phyloP scores from a whole-genome alignment of 1,140 invertebrate genomes.

The Nebria ingens region DNA sequence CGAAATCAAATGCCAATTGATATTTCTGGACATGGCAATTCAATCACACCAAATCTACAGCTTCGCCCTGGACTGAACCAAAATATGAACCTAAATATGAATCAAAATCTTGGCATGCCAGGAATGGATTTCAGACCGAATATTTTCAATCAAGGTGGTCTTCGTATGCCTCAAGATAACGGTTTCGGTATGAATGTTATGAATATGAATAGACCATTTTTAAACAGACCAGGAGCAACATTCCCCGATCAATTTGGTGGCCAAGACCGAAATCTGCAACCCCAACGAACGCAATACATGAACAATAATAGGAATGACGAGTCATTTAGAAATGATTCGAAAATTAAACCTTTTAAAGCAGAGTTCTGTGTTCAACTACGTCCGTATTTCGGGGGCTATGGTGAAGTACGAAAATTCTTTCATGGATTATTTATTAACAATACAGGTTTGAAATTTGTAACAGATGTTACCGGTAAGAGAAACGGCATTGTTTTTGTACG shows the following conservation, averaged over 20 bases:
- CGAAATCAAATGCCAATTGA: background rate
- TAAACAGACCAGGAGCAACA: background rate
- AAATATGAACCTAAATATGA: conserved; percentile 4
- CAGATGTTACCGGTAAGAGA: conserved; percentile 64
- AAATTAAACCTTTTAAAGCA: background rate
- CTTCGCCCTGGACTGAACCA: background rate
- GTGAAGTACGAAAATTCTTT: conserved; percentile 73
- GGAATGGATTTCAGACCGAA: background rate
- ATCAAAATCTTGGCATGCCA: conserved; percentile 4
- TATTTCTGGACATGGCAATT: background rate
- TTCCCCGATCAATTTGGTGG: background rate
- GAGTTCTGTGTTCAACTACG: conserved; percentile 56
- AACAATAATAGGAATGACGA: background rate
- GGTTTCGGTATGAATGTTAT: background rate
- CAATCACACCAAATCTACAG: background rate
- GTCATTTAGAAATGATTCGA: background rate
- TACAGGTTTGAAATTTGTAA: conserved; percentile 76
- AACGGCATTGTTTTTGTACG: conserved; percentile 71
- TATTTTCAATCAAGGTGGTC: background rate
- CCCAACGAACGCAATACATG: too few relatives aligned
- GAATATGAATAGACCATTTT: background rate
- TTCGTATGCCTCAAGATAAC: background rate
- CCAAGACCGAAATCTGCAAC: background rate
- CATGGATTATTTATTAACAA: conserved; percentile 64
- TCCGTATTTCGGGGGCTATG: conserved; percentile 46